phyloP scores from a whole-genome alignment of 1,140 invertebrate genomes.

The Dendrolimus punctatus region DNA sequence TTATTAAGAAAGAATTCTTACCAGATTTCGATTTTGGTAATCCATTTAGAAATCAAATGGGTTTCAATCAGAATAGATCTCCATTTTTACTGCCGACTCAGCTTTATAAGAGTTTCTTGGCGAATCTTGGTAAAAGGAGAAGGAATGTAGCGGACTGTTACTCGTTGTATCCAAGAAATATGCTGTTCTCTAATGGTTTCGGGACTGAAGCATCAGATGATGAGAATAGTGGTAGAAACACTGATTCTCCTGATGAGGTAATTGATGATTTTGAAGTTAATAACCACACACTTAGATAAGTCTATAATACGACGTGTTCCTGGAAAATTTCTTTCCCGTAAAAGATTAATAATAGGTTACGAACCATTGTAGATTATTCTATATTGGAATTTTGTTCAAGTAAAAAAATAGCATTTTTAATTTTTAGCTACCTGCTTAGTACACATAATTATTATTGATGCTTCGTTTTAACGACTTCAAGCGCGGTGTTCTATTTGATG shows the following conservation, averaged over 20 bases:
- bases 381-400: too few relatives aligned
- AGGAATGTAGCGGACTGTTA: slow-evolving; percentile 64
- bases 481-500: too few relatives aligned
- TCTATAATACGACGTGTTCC: too few relatives aligned
- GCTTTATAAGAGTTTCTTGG: slow-evolving; percentile 83
- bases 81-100: slow-evolving; percentile 81
- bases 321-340: too few relatives aligned
- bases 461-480: too few relatives aligned
- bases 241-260: slow-evolving; percentile 69
- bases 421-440: too few relatives aligned
- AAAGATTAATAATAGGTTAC: too few relatives aligned
- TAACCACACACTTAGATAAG: too few relatives aligned
- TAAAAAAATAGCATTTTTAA: too few relatives aligned
- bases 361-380: too few relatives aligned
- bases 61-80: slow-evolving; percentile 52
- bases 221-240: slow-evolving; percentile 57
- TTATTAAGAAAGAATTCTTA: slow-evolving; percentile 69
- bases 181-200: slow-evolving; percentile 63
- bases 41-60: slow-evolving; percentile 56
- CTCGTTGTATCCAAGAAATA: slow-evolving; percentile 65
- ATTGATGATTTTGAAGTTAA: slow-evolving; percentile 1
- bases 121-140: slow-evolving; percentile 72
- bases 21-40: slow-evolving; percentile 64
- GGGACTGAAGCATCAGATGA: slow-evolving; percentile 62
- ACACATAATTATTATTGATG: too few relatives aligned